Percentiles rank a stretch among this genome's conserved stretches.
Conservation (phyloP, 2,888 invertebrate species). For the Antitype chi region DNA sequence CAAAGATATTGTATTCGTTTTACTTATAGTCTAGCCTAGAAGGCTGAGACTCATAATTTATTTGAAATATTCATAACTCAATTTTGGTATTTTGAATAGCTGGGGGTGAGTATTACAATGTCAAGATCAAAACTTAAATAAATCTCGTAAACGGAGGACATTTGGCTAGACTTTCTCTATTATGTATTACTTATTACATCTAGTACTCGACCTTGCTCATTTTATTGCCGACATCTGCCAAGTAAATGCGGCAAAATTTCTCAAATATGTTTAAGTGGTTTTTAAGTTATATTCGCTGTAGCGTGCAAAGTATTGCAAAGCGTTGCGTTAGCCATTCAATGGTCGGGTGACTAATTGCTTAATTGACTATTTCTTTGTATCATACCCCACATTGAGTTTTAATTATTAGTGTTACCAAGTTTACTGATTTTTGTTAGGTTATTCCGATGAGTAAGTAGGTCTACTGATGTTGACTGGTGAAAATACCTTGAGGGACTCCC, state of each 20-base stretch:
- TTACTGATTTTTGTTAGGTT: not conserved
- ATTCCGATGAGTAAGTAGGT: not conserved
- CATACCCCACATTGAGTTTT: constrained; percentile 18
- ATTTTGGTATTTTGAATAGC: not conserved
- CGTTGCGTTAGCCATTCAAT: constrained; percentile 59
- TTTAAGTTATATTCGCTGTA: constrained; percentile 39
- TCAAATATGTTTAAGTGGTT: constrained; percentile 20
- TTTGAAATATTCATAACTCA: not conserved
- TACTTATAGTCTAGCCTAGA: not conserved
- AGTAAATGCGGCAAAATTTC: constrained; percentile 22
- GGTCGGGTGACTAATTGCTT: constrained; percentile 60
- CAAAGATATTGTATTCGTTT: not conserved
- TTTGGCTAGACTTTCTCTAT: constrained; percentile 28
- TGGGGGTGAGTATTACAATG: constrained; percentile 8
- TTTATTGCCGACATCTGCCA: constrained; percentile 25
- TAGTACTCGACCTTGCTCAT: constrained; percentile 13
- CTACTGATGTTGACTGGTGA: not conserved
- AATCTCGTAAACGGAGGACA: not conserved
- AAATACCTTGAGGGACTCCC: constrained; percentile 1
- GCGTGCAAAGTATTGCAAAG: constrained; percentile 49
- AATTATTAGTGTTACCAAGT: constrained; percentile 13
- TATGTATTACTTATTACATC: constrained; percentile 20
- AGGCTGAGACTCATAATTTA: not conserved
- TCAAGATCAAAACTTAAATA: constrained; percentile 14
- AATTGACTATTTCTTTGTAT: constrained; percentile 57